Base-by-base conservation (phyloP, 2,888 invertebrate species). In the Caenorhabditis sp. region DNA sequence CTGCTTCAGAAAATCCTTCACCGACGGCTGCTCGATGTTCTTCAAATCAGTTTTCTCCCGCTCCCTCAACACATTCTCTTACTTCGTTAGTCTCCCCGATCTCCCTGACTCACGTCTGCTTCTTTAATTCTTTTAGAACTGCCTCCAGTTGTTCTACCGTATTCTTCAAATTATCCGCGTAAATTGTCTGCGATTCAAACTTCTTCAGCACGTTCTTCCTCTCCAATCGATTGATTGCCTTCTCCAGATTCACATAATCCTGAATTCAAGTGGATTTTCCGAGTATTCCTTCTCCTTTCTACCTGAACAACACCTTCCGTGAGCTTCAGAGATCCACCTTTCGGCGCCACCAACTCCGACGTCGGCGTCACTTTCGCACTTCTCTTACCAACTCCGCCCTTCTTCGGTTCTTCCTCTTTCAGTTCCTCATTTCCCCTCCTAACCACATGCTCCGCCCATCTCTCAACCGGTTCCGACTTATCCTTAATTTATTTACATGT, bases 31-130 rank as follows among this genome's bases (percentile, higher is more conserved):
- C 39, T 88, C 86, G 58, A 89, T 87, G 53, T 90, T 89, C 61
- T 90, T 90, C 20, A 90, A 89, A 78, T 90, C 90, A 2, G 87
- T 86, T 65, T 89, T 89, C 71, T 90, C 90, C 65, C 90, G 90
- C 43, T 87, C 89, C 6, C 90, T 90, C 81, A 41, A 85, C 53
- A 37, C 43, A 24, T 27, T 45, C 27, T 52, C 15, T 45, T 22
- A 24, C 24, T 2, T 15, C 8, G 9, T 20, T 30, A 20, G n/a
- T 17, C 22, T 62, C 24, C 24, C 41, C 30, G 17, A 55, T 1
- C 17, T 27, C 2, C 11, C 13, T 13, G 13, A 39, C 78, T 50
- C 63, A 88, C 90, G 90, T 89, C 72, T 89, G 89, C 46, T 89
- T 87, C 63, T 87, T 85, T 7, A 89, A 83, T 48, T 89, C 87